phyloP scores from a whole-genome alignment of 30 jellyfish, hydroid and myxozoan species.

The Rhopilema esculentum region DNA sequence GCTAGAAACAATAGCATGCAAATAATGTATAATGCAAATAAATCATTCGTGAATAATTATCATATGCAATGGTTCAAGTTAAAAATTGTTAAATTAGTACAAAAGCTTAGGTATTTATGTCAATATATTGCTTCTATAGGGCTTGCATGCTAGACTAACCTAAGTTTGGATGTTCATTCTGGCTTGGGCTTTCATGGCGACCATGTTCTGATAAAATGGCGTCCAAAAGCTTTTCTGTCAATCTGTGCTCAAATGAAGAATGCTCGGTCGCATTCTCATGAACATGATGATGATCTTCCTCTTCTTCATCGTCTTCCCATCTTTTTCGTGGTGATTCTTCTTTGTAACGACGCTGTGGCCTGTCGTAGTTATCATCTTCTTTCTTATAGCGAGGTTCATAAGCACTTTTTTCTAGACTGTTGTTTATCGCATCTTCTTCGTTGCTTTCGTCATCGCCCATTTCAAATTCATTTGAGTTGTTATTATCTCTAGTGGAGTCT shows the following conservation, averaged over 20 bases:
- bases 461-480: constrained; percentile 44
- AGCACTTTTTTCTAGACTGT: neutral
- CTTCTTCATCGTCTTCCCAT: constrained; percentile 66
- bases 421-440: constrained; percentile 47
- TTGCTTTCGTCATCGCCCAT: constrained; percentile 42
- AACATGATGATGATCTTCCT: constrained; percentile 58
- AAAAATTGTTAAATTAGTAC: neutral
- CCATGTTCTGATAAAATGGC: constrained; percentile 75
- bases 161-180: constrained; percentile 74
- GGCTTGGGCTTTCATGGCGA: constrained; percentile 41
- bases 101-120: neutral
- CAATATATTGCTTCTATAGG: neutral
- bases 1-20: constrained; percentile 51
- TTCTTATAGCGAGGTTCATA: constrained; percentile 8
- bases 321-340: constrained; percentile 38
- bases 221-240: constrained; percentile 90
- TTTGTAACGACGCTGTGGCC: constrained; percentile 46
- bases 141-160: constrained; percentile 25
- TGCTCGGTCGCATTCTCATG: constrained; percentile 72
- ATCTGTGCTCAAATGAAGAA: constrained; percentile 79
- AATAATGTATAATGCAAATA: no score
- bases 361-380: constrained; percentile 42
- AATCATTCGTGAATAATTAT: neutral
- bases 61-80: neutral
- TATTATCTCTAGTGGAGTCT: neutral